Evolutionary conservation across 2,888 invertebrate genomes (phyloP), one percentile per base, ranked within the genome.

Genomic region (Lithosia quadra): DNA sequence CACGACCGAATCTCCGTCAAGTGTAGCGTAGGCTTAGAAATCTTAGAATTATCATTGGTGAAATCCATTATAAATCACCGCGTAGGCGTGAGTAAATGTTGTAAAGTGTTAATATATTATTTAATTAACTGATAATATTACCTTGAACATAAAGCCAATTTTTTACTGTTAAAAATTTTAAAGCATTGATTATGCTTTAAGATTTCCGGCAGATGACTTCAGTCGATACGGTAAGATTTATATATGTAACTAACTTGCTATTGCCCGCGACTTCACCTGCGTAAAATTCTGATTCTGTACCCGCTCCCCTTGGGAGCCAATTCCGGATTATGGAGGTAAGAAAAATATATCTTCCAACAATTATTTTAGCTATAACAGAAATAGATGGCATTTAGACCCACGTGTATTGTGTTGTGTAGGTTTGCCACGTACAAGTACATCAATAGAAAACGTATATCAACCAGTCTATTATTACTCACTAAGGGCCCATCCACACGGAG

Each of bases 301-400:
- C n/a, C n/a, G n/a, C n/a, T n/a, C n/a, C n/a, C n/a, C n/a, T n/a
- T n/a, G n/a, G n/a, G n/a, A n/a, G n/a, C n/a, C n/a, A n/a, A n/a
- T n/a, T n/a, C n/a, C n/a, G n/a, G 28, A 28, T 28, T 28, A 28
- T 28, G 5, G 2, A 28, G 28, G 28, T 28, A 28, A 28, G 5
- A 28, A 28, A 28, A 4, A 28, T 28, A 28, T 4, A 28, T 28
- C 28, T 28, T 28, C 28, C 28, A 28, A 28, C 5, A 4, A 28
- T 33, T 57, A 36, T 65, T 10, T 24, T 49, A 59, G 36, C 56
- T 24, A 24, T 55, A 36, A 56, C 24, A 56, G 58, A 59, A 58
- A 39, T 64, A 64, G 57, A 57, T 59, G 43, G 49, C 49, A 58
- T 65, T 65, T 65, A 58, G 15, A 2, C 65, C 65, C 65, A 65